Percentiles rank a stretch among this genome's conserved stretches.
Conservation (phyloP, 2,113 vertebrate species). For the Lophochroa leadbeateri region DNA sequence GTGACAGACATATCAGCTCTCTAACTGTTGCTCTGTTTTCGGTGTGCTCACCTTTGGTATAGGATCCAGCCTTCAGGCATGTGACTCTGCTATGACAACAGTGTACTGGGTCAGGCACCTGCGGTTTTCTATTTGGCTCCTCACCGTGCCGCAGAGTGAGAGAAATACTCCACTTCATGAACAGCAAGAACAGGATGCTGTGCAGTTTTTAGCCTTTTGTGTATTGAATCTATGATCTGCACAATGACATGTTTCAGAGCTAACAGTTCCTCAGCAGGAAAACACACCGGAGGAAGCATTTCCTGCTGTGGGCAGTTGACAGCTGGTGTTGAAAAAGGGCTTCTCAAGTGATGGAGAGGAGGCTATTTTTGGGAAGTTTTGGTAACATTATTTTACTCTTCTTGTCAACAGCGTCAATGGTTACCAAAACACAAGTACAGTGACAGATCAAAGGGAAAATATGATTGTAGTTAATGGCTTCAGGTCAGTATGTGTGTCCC, state of each 20-base stretch:
- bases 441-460: neutral
- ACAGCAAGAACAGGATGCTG: conserved; percentile 57
- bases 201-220: conserved; percentile 70
- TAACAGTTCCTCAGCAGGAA: conserved; percentile 46
- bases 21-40: neutral
- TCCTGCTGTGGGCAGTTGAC: conserved; percentile 47
- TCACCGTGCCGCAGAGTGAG: neutral
- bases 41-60: neutral
- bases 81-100: neutral
- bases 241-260: conserved; percentile 42
- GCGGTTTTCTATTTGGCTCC: neutral
- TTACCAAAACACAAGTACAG: neutral
- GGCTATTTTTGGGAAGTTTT: conserved; percentile 45
- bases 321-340: conserved; percentile 38
- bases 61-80: neutral
- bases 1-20: neutral
- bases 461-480: neutral
- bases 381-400: neutral
- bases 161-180: neutral
- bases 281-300: conserved; percentile 60
- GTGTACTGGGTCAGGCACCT: neutral
- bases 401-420: neutral
- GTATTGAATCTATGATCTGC: conserved; percentile 30
- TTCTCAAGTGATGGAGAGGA: neutral
- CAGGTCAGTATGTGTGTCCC: neutral